Percentiles rank a stretch among this genome's conserved stretches.
Evolutionary conservation across 2,113 vertebrate species (phyloP).

Genomic region (Jacana jacana): DNA sequence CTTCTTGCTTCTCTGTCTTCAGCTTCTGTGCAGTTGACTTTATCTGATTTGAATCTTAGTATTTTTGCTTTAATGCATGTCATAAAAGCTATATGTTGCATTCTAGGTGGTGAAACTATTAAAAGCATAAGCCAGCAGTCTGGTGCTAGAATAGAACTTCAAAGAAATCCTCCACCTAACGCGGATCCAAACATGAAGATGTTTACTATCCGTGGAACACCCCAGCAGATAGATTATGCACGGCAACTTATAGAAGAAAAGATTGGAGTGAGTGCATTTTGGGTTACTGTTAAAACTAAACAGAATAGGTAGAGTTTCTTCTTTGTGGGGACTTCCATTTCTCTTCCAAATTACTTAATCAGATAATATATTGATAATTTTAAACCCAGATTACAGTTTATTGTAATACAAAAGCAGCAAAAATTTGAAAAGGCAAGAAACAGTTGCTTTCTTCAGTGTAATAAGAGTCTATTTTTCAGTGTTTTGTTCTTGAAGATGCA

Average conservation of each 20-base stretch:
- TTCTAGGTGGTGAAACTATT: conserved; percentile 94
- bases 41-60: background rate
- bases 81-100: background rate
- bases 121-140: conserved; percentile 98
- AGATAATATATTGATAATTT: background rate
- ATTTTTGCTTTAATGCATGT: background rate
- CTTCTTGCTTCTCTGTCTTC: background rate
- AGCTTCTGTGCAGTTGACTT: background rate
- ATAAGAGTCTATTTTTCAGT: background rate
- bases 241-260: conserved; percentile 98
- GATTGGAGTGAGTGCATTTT: conserved; percentile 86
- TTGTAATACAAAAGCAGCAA: background rate
- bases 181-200: conserved; percentile 96
- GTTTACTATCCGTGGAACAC: conserved; percentile 94
- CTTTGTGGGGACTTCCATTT: background rate
- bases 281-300: background rate
- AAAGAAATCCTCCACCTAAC: conserved; percentile 95
- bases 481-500: background rate
- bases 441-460: accelerated
- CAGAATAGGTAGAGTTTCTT: background rate
- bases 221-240: conserved; percentile 97
- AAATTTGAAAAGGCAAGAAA: background rate
- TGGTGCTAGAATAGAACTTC: conserved; percentile 94
- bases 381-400: no score
- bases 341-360: background rate